phyloP scores from a whole-genome alignment of 2,888 invertebrate genomes.

The Phorcus lineatus region DNA sequence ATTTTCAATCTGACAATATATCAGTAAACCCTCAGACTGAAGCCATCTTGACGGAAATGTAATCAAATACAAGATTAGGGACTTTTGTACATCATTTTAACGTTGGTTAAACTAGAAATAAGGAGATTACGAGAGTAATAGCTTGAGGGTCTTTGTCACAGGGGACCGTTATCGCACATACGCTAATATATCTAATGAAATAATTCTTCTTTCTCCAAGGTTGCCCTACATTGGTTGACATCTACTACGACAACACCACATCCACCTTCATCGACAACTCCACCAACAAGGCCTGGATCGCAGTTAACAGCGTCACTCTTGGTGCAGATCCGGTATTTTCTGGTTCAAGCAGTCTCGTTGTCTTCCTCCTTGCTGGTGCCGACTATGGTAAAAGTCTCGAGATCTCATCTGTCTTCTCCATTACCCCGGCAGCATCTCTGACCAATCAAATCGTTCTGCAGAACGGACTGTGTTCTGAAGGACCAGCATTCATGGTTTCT shows the following conservation, averaged over 20 bases:
- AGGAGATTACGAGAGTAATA: no score
- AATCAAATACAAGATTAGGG: no score
- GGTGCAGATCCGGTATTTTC: not conserved
- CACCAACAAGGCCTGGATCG: not conserved
- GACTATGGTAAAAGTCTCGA: not conserved
- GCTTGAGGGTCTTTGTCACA: no score
- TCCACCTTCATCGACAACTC: not conserved
- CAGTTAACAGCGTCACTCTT: not conserved
- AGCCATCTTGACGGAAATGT: no score
- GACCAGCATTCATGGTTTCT: not conserved
- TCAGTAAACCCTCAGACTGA: no score
- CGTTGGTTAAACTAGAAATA: no score
- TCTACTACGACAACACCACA: not conserved
- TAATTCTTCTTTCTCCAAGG: not conserved
- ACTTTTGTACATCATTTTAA: no score
- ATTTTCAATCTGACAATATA: no score
- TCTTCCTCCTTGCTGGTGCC: not conserved
- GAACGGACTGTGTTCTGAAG: not conserved
- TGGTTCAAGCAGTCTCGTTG: not conserved
- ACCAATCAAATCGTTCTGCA: not conserved
- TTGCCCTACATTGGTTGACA: not conserved
- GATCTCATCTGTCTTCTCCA: not conserved
- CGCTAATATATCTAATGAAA: no score
- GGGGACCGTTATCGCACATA: no score
- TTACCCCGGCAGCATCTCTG: not conserved